phyloP scores from a whole-genome alignment of 2,888 invertebrate species.

The Oithona nana region DNA sequence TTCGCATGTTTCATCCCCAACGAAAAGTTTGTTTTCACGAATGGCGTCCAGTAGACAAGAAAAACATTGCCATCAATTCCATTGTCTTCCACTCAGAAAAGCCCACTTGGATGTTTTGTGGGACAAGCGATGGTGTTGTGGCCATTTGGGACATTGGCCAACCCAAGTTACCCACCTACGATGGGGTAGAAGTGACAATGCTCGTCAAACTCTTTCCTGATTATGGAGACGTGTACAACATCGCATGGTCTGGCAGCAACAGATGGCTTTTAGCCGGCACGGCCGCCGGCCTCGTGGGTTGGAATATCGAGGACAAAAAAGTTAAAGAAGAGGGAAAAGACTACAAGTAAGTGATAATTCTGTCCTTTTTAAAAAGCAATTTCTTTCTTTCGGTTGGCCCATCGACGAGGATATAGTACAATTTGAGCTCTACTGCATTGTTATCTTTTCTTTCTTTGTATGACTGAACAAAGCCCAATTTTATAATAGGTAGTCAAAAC shows the following conservation, averaged over 20 bases:
- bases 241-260: constrained; percentile 19
- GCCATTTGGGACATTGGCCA: constrained; percentile 22
- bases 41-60: constrained; percentile 19
- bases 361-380: no score
- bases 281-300: constrained; percentile 20
- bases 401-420: not conserved
- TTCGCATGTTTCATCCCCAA: constrained; percentile 23
- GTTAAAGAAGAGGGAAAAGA: constrained; percentile 15
- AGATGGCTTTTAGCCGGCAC: constrained; percentile 21
- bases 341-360: constrained; percentile 3
- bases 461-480: no score
- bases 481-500: no score
- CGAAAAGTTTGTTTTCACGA: constrained; percentile 16
- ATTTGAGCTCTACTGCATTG: no score
- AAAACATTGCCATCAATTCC: constrained; percentile 24
- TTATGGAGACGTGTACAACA: constrained; percentile 20
- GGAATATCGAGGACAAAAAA: constrained; percentile 20
- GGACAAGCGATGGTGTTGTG: constrained; percentile 23
- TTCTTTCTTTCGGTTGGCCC: not conserved
- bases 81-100: constrained; percentile 26
- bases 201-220: constrained; percentile 17
- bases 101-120: constrained; percentile 27
- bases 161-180: constrained; percentile 20
- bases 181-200: constrained; percentile 9
- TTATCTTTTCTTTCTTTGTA: no score